phyloP scores from a whole-genome alignment of 2,797 vertebrate genomes.

The Anguilla obscura region DNA sequence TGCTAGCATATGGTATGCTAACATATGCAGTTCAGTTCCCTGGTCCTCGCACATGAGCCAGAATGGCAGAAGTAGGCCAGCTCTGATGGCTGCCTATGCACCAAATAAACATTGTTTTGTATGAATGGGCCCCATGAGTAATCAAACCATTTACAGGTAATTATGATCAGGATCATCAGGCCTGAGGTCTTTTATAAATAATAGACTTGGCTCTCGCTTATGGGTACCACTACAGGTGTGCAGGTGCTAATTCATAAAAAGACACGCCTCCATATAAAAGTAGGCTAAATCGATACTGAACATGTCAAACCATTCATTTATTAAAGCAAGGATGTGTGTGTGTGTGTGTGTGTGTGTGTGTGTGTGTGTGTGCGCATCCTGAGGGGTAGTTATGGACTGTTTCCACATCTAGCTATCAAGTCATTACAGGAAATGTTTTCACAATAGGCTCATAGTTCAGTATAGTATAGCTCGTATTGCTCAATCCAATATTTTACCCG shows the following conservation, averaged over 20 bases:
- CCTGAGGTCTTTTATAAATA: neutral
- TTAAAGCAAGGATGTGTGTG: neutral
- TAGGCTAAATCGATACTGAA: too few relatives aligned
- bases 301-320: neutral
- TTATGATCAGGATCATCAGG: neutral
- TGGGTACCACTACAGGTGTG: neutral
- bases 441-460: neutral
- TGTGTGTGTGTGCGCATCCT: neutral
- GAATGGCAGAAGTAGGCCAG: neutral
- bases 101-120: neutral
- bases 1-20: neutral
- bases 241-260: neutral
- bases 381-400: neutral
- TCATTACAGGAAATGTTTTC: neutral
- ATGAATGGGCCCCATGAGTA: neutral
- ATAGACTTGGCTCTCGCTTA: neutral
- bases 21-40: neutral
- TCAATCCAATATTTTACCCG: neutral
- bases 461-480: neutral
- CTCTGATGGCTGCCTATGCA: neutral
- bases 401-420: neutral
- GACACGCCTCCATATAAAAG: neutral
- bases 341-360: neutral
- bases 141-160: neutral
- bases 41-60: neutral